Percentiles rank a stretch among this genome's conserved stretches.
phyloP scores from a whole-genome alignment of 30 jellyfish, hydroid and myxozoan genomes.

The Sanderia malayensis region DNA sequence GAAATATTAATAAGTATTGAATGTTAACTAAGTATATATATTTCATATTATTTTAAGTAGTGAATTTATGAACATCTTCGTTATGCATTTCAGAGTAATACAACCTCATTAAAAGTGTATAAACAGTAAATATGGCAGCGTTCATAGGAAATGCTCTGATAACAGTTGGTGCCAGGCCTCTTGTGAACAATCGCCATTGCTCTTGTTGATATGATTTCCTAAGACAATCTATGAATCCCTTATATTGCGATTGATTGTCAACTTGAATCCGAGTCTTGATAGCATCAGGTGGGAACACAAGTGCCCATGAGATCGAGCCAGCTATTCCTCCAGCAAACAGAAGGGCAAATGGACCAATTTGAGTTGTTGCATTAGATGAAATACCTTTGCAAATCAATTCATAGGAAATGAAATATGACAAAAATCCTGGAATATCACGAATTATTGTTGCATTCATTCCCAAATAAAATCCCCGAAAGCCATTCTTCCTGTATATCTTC shows the following conservation, averaged over 20 bases:
- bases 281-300: constrained; percentile 84
- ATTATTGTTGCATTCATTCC: constrained; percentile 78
- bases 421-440: constrained; percentile 84
- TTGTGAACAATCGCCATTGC: constrained; percentile 54
- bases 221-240: constrained; percentile 74
- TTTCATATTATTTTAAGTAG: neutral
- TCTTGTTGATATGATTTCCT: constrained; percentile 62
- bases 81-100: constrained; percentile 27
- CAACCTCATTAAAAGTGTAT: constrained; percentile 55
- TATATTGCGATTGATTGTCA: constrained; percentile 43
- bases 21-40: no score
- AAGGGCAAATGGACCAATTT: constrained; percentile 61
- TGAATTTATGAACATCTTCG: neutral
- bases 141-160: constrained; percentile 92
- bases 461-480: constrained; percentile 60
- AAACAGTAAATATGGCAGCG: constrained; percentile 83
- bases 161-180: constrained; percentile 82
- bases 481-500: constrained; percentile 52
- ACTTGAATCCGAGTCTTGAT: constrained; percentile 89
- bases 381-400: constrained; percentile 50
- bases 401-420: constrained; percentile 58
- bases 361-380: constrained; percentile 7
- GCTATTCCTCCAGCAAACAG: constrained; percentile 92
- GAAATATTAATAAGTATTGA: no score
- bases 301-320: constrained; percentile 90